phyloP scores from a whole-genome alignment of 2,797 vertebrate genomes.

The Novumbra hubbsi region DNA sequence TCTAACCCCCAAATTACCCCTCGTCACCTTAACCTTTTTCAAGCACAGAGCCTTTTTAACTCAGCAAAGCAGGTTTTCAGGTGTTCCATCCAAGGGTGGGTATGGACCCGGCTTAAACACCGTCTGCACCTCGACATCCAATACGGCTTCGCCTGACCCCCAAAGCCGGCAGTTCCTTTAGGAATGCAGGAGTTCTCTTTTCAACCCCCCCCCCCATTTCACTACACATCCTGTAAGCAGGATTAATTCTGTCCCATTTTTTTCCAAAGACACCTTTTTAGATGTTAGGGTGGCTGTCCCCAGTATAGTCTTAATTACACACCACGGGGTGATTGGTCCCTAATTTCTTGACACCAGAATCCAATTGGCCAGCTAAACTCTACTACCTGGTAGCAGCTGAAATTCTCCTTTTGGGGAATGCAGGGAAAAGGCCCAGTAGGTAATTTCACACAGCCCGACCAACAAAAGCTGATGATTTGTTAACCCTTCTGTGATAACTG shows the following conservation, averaged over 20 bases:
- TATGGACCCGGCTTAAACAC: conserved; percentile 62
- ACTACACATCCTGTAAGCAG: conserved; percentile 72
- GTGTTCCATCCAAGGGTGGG: conserved; percentile 69
- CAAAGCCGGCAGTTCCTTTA: conserved; percentile 69
- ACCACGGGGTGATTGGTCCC: not conserved
- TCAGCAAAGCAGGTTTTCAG: conserved; percentile 78
- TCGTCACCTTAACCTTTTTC: conserved; percentile 80
- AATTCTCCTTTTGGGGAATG: not conserved
- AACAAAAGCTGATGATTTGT: conserved; percentile 25
- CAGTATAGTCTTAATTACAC: conserved; percentile 40
- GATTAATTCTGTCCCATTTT: conserved; percentile 61
- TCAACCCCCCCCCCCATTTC: conserved; percentile 61
- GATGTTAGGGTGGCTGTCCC: conserved; percentile 53
- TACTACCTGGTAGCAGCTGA: conserved; percentile 37
- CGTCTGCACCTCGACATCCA: conserved; percentile 68
- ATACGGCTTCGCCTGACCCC: conserved; percentile 50
- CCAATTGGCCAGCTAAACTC: conserved; percentile 39
- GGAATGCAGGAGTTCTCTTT: conserved; percentile 54
- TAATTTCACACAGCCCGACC: conserved; percentile 28
- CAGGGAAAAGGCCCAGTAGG: conserved; percentile 20
- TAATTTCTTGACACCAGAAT: conserved; percentile 30
- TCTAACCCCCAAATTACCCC: conserved; percentile 83
- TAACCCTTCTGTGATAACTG: conserved; percentile 18
- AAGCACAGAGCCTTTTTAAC: conserved; percentile 79
- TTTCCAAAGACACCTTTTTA: not conserved